Base-by-base conservation (phyloP, 2,797 vertebrate species). In the Malurus leucopterus region DNA sequence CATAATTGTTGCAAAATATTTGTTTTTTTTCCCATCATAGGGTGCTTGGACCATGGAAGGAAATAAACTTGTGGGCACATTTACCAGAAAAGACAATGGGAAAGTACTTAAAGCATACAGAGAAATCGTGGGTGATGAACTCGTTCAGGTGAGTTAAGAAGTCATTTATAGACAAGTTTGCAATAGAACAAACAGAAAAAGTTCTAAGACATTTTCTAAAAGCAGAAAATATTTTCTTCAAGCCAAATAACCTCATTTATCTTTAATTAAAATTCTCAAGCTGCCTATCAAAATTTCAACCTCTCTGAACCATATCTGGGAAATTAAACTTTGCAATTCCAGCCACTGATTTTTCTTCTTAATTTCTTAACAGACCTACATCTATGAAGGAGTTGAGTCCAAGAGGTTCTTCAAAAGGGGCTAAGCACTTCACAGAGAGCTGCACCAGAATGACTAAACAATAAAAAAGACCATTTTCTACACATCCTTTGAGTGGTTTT, bases 321-420 rank as follows among this genome's bases (percentile, higher is more conserved):
- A 91, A 85, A 87, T 16, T 4, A 55, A 69, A 76, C 6, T 68
- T 58, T 40, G 11, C 51, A 59, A 75, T 29, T 77, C 23, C 43
- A 71, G 44, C 24, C 30, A 62, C 46, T 92, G 63, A 91, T 70
- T 73, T 59, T 87, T 41, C 75, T 86, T 89, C 63, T 76, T 69
- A 23, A 73, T 90, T 61, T 74, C 79, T 95, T 96, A 94, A 90
- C 97, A 99, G 99, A 98, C 74, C 86, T 99, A 99, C 14, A 8
- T 12, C 47, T 99, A 99, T 4, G 98, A 99, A 50, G 98, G 98
- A 69, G 98, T 99, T 43, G 97, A 99, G 22, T 98, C 98, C 70
- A 99, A 98, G 95, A 98, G 99, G 92, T 93, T 98, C 96, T 99
- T 99, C 96, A 99, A 99, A 93, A 98, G 90, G 87, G 77, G 10